Percentiles rank a stretch among this genome's conserved stretches.
phyloP scores from a whole-genome alignment of 2,113 vertebrate species.

The Astur gentilis region DNA sequence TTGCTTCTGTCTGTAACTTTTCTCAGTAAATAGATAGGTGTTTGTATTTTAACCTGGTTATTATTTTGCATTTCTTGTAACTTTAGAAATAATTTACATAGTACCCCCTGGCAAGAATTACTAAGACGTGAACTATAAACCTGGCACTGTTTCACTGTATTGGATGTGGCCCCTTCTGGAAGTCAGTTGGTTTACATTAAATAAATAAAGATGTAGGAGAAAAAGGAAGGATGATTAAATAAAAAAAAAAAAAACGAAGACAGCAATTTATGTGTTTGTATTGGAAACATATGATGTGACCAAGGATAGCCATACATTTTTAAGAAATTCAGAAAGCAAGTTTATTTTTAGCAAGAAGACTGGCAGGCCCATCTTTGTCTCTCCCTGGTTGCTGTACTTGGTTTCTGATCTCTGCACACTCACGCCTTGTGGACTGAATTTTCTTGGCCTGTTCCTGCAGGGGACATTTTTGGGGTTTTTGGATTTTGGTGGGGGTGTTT shows the following conservation, averaged over 20 bases:
- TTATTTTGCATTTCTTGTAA: neutral
- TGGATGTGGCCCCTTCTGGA: neutral
- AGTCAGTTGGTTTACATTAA: neutral
- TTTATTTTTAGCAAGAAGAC: neutral
- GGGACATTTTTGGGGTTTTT: too few species aligned
- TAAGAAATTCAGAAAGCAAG: neutral
- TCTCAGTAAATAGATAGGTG: neutral
- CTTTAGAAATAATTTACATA: neutral
- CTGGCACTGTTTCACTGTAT: neutral
- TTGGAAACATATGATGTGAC: neutral
- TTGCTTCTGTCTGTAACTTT: neutral
- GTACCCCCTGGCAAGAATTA: neutral
- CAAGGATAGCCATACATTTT: neutral
- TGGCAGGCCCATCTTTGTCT: neutral
- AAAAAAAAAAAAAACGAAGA: neutral
- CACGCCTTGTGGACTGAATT: neutral
- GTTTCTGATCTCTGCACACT: neutral
- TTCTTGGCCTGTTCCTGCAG: neutral
- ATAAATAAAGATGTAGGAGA: neutral
- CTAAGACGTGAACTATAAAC: neutral
- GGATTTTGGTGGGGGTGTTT: too few species aligned
- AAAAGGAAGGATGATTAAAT: neutral
- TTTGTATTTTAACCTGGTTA: neutral
- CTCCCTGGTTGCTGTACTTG: neutral
- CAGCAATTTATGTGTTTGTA: neutral